These are phyloP conservation scores for Nyctereutes procyonoides DNA, from an alignment of 2,113 vertebrate species.

Conservation along the genomic window DNA sequence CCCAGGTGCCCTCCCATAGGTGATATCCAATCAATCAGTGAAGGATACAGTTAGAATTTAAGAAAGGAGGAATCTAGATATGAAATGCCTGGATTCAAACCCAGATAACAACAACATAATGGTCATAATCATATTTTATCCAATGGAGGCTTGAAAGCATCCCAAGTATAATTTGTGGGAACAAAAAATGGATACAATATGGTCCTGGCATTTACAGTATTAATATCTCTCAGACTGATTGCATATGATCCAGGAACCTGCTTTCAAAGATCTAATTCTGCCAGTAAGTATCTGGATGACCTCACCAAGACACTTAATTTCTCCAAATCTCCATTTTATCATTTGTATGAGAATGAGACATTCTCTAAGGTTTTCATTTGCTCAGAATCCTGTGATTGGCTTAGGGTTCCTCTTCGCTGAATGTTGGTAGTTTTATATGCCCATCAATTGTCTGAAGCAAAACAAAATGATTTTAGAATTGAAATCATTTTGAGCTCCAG, in stretches of 20 bases:
- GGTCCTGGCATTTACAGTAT: not conserved
- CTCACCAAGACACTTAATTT: not conserved
- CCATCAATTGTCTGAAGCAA: not conserved
- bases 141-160: not conserved
- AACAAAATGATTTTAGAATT: not conserved
- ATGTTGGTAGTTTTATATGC: not conserved
- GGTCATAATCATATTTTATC: not conserved
- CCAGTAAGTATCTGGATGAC: not conserved
- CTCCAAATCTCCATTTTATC: not conserved
- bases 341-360: not conserved
- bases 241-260: not conserved
- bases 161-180: not conserved
- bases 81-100: not conserved
- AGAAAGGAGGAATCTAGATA: not conserved
- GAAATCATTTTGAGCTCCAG: not conserved
- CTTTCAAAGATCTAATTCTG: not conserved
- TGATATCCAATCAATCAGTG: not conserved
- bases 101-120: not conserved
- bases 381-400: not conserved
- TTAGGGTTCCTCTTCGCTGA: not conserved
- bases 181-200: not conserved
- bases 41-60: not conserved
- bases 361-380: not conserved
- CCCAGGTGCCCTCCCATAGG: not conserved
- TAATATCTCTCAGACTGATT: not conserved